phyloP scores from a whole-genome alignment of 92 coral and sea anemone species.

The Bergia sp. region DNA sequence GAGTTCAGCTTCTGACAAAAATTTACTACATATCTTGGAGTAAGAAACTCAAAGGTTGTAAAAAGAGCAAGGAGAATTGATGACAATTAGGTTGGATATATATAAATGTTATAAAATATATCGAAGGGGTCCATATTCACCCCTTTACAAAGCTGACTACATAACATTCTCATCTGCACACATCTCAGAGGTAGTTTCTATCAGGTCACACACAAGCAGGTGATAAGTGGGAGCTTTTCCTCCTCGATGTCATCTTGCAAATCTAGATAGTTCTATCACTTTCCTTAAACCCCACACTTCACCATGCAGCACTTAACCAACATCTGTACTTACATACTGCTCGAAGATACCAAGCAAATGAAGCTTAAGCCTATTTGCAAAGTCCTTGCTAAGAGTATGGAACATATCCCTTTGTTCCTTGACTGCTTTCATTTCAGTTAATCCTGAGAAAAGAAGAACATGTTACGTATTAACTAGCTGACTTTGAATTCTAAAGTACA shows the following conservation, averaged over 20 bases:
- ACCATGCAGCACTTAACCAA: no score
- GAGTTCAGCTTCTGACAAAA: no score
- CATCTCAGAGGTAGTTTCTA: no score
- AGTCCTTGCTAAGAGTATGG: slow-evolving; percentile 71
- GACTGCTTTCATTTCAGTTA: slow-evolving; percentile 87
- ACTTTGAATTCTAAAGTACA: neutral
- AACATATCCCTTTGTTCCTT: slow-evolving; percentile 89
- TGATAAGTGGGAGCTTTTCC: neutral
- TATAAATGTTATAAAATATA: no score
- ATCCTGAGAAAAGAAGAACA: slow-evolving; percentile 54
- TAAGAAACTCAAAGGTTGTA: neutral
- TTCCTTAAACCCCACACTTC: neutral
- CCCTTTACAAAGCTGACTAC: neutral
- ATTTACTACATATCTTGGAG: no score
- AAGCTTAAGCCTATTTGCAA: slow-evolving; percentile 75
- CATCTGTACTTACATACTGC: slow-evolving; percentile 70
- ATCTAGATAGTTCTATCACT: neutral
- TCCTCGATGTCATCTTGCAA: neutral
- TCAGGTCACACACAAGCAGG: neutral
- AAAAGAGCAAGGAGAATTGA: neutral
- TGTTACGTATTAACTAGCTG: neutral
- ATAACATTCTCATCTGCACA: neutral
- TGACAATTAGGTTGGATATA: neutral
- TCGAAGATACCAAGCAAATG: slow-evolving; percentile 82
- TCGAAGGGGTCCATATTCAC: no score